phyloP scores from a whole-genome alignment of 2,888 invertebrate genomes.

The Pelosia muscerda region DNA sequence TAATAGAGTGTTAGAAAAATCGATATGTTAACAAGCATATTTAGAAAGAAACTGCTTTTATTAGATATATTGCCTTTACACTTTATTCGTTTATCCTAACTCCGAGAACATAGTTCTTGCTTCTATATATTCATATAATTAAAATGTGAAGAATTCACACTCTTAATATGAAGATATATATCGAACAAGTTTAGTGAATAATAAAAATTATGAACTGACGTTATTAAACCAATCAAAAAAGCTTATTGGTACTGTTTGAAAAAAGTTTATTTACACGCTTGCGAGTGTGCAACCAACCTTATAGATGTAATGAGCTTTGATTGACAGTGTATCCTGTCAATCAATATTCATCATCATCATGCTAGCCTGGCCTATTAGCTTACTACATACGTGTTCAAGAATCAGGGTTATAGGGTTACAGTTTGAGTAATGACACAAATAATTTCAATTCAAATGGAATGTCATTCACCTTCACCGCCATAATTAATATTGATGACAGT shows the following conservation, averaged over 20 bases:
- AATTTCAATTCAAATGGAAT: not conserved
- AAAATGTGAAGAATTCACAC: too few relatives aligned
- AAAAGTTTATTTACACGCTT: not conserved
- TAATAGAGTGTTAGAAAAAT: too few relatives aligned
- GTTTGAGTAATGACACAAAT: not conserved
- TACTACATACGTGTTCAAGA: slow-evolving; percentile 3
- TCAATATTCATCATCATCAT: slow-evolving; percentile 1
- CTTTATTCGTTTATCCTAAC: too few relatives aligned
- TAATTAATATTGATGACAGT: not conserved
- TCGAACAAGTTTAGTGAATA: too few relatives aligned
- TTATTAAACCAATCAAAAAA: too few relatives aligned
- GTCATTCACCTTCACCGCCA: not conserved
- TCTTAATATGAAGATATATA: too few relatives aligned
- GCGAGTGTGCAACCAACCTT: not conserved
- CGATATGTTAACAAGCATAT: too few relatives aligned
- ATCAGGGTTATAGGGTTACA: slow-evolving; percentile 7
- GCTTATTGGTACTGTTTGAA: not conserved
- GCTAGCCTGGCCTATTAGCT: slow-evolving; percentile 2
- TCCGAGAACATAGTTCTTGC: too few relatives aligned
- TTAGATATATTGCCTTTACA: too few relatives aligned
- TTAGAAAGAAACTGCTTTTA: too few relatives aligned
- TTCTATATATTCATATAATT: too few relatives aligned
- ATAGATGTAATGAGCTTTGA: slow-evolving; percentile 11
- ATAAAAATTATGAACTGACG: too few relatives aligned
- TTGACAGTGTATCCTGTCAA: not conserved